phyloP scores from a whole-genome alignment of 2,888 invertebrate species.

The Eupithecia inturbata region DNA sequence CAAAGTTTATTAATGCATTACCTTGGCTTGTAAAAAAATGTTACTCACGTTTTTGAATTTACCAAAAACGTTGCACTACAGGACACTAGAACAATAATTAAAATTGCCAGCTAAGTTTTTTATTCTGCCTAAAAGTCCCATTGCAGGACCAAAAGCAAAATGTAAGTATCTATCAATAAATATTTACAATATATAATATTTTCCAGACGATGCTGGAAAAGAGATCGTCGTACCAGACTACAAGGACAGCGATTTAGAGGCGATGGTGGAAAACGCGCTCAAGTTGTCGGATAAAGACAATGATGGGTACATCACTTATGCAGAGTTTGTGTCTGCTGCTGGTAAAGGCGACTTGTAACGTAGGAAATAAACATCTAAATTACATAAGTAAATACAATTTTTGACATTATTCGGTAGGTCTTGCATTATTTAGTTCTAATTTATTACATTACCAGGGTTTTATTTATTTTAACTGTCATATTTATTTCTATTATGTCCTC shows the following conservation, averaged over 20 bases:
- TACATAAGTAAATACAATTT: background rate
- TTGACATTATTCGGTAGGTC: background rate
- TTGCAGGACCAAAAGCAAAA: background rate
- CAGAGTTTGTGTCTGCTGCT: conserved; percentile 54
- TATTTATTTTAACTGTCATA: too few species aligned
- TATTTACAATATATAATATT: background rate
- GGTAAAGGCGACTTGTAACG: background rate
- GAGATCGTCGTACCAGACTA: conserved; percentile 44
- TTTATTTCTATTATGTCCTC: too few species aligned
- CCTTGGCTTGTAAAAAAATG: background rate
- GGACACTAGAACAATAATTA: background rate
- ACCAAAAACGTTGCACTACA: background rate
- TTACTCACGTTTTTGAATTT: background rate
- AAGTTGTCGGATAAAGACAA: conserved; percentile 61
- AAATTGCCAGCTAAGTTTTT: background rate
- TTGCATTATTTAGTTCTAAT: background rate
- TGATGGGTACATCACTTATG: conserved; percentile 68
- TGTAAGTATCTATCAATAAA: background rate
- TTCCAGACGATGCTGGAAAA: conserved; percentile 39
- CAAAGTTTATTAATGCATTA: background rate
- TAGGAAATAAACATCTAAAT: background rate
- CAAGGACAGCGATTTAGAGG: conserved; percentile 57
- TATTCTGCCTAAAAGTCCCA: background rate
- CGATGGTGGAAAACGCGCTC: conserved; percentile 62
- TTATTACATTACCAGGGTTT: background rate